Evolutionary conservation across 1,140 invertebrate species (phyloP), one percentile per base, ranked within the genome.

Genomic region (Sycophila sp.): DNA sequence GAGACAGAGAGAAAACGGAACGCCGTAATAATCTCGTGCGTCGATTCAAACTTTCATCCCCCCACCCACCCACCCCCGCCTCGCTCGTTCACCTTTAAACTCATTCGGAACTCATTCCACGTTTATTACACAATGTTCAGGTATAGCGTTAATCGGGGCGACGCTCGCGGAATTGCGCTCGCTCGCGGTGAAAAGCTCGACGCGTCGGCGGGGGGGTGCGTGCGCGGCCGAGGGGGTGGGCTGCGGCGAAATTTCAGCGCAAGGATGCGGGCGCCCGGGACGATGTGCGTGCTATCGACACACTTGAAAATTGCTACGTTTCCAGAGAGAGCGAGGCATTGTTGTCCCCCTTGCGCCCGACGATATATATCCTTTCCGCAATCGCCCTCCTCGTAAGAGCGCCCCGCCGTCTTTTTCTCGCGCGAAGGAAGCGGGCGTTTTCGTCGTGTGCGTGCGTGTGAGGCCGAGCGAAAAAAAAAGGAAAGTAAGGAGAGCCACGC

Each of bases 261-360:
- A 69, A 42, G 60, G 42, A 53, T 32, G 55, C 32, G 55, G 55
- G 55, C 32, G 30, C n/a, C 30, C 15, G 55, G 28, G 58, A 42
- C 22, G 28, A 7, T 7, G 66, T 67, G 68, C 69, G 58, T 76
- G 78, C 66, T 76, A 78, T 77, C 75, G 75, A 79, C 78, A n/a
- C n/a, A 74, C 75, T 74, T 74, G 56, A 73, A 76, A 77, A 79
- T 79, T 76, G 78, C 76, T 64, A 72, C 67, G 64, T 69, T 73
- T 60, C 62, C 69, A 47, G 71, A 0, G 67, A 4, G 15, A 5
- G 36, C 30, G 26, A 28, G 68, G 74, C 71, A 75, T 79, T 79
- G 76, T 77, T 73, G 53, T 60, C 47, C 68, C 69, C 69, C 42
- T 19, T n/a, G n/a, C n/a, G n/a, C 26, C 38, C 15, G 2, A 0